Evolutionary conservation across 2,797 vertebrate species (phyloP).

Genomic region (Coendou prehensilis): DNA sequence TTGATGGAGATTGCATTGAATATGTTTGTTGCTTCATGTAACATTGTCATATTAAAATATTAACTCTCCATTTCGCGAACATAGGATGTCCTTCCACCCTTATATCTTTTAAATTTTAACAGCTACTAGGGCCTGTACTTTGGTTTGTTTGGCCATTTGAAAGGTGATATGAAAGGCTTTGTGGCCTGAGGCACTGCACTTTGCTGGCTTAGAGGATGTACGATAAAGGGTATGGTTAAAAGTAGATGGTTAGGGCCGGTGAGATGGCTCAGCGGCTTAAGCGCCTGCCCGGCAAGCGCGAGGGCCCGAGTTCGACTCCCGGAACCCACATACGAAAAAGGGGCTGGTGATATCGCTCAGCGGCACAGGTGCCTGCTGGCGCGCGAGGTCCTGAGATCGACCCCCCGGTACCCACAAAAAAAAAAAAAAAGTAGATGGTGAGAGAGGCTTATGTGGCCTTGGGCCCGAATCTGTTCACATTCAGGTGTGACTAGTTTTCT

Average conservation of each 20-base stretch:
- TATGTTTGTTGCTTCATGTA: constrained; percentile 51
- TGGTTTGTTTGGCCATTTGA: constrained; percentile 60
- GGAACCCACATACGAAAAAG: too few relatives aligned
- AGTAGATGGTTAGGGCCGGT: constrained; percentile 5
- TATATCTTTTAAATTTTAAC: constrained; percentile 61
- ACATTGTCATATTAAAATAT: constrained; percentile 37
- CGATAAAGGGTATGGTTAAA: constrained; percentile 45
- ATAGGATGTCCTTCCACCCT: neutral
- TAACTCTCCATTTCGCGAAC: constrained; percentile 52
- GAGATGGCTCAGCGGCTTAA: too few relatives aligned
- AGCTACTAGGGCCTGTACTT: constrained; percentile 1
- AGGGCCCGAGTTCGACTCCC: too few relatives aligned
- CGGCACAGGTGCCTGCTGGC: too few relatives aligned
- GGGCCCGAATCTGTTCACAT: neutral
- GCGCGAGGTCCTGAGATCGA: too few relatives aligned
- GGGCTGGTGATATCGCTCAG: too few relatives aligned
- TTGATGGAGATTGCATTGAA: constrained; percentile 50
- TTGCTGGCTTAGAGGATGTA: neutral
- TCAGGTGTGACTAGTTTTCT: constrained; percentile 46
- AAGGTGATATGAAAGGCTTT: constrained; percentile 40
- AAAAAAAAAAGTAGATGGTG: constrained; percentile 45
- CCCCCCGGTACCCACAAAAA: too few relatives aligned
- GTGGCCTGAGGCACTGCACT: constrained; percentile 49
- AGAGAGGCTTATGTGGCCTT: constrained; percentile 25
- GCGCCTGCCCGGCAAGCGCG: too few relatives aligned